Base-by-base conservation (phyloP, 2,797 vertebrate genomes). In the Tangara arthus region DNA sequence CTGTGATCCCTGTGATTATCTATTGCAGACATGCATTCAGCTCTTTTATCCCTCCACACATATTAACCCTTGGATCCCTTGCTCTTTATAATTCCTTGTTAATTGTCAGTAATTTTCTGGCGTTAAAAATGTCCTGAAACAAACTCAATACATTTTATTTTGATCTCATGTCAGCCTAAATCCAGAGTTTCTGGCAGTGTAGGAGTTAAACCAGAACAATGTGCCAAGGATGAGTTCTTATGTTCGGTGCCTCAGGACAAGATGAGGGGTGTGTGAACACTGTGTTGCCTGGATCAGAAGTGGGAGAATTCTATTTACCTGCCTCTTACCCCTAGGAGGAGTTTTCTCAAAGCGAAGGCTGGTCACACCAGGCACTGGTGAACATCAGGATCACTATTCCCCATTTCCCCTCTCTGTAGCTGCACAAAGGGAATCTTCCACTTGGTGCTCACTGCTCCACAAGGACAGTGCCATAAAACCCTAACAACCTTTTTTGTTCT, bases 401-500 rank as follows among this genome's bases (percentile, higher is more conserved):
- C 3, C 52, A 12, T 41, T 69, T 84, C 34, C 34, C 14, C n/a
- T 75, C 57, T 82, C 57, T 23, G 12, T 27, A 65, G 35, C 60
- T 81, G 64, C 46, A 26, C 53, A 76, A 55, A 80, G 61, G 30
- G 55, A 63, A 52, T n/a, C 82, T 96, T 88, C 42, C 19, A 34
- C 52, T 83, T 23, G 5, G 1, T 55, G 82, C 72, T 88, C 19
- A 4, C 39, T 57, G 10, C 57, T 77, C n/a, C 0, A 0, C 35
- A 79, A 65, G 70, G 81, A 84, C 52, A 84, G 68, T 68, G 68
- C 32, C 49, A 81, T 71, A 56, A 94, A 93, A 56, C 4, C 34
- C 8, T 30, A 70, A 52, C 26, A 88, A 55, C 26, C 30, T 79
- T 87, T 91, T 81, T 22, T 50, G 18, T 85, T 71, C 76, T 69